Base-by-base conservation (phyloP, 2,888 invertebrate species). In the Spialia ferax region DNA sequence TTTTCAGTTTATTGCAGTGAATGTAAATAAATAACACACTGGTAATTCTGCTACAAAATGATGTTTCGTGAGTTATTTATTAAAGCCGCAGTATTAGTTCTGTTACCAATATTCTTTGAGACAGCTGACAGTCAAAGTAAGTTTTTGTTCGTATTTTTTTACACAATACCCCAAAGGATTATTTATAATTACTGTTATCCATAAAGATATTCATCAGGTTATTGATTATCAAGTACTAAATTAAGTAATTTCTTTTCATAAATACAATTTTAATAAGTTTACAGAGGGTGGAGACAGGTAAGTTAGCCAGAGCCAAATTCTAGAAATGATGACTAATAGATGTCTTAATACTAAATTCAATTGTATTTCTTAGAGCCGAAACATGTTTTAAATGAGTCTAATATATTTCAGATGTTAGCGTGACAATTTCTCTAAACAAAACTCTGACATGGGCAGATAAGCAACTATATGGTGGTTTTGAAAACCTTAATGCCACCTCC, bases 361-460 rank as follows among this genome's bases (percentile, higher is more conserved):
- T 10, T 29, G 2, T 29, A 29, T 29, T 29, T 2, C 6, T 42
- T 42, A n/a, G 5, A 5, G n/a, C n/a, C 15, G 4, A 5, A n/a
- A 42, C n/a, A 42, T 42, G 32, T 23, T 29, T 32, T 11, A 50
- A 68, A 35, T 13, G 35, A 20, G 11, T 48, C 8, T 3, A 8
- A 11, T 69, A 32, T 78, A 70, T 89, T 90, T 66, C 87, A 91
- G 91, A 81, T 82, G 62, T 71, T 10, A 81, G 74, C 45, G 71
- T 84, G 69, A 83, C 79, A 69, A 81, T 94, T 77, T 78, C 85
- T 2, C 71, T 93, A 54, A 86, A 88, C 61, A 83, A 84, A 73
- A 74, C 82, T 11, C 74, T 80, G 45, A 79, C 81, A 54, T 71
- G 71, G 26, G 70, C 68, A 0, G 80, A 91, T 63, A 87, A 79